These are phyloP conservation scores for Pasiphila rectangulata DNA, from an alignment of 2,888 invertebrate genomes.

Conservation along the genomic window DNA sequence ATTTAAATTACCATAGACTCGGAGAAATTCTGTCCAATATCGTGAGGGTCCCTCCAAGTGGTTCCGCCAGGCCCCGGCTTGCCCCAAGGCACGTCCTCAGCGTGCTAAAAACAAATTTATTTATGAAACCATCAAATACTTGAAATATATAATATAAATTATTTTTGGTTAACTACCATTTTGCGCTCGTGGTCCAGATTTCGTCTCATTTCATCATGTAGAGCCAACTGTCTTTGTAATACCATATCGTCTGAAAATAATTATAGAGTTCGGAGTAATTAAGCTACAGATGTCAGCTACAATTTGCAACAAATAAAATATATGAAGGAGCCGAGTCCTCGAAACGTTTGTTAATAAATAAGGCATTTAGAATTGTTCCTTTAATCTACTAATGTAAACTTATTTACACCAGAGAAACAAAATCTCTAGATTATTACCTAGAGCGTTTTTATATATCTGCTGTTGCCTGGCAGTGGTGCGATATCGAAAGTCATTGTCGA, in stretches of 20 bases:
- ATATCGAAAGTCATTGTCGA: slow-evolving; percentile 87
- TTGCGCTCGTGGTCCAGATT: slow-evolving; percentile 74
- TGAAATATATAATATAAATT: slow-evolving; percentile 29
- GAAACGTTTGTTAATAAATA: no score
- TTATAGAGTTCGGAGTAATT: no score
- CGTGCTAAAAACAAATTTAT: slow-evolving; percentile 53
- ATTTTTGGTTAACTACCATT: no score
- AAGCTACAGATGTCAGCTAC: no score
- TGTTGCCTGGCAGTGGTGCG: slow-evolving; percentile 80
- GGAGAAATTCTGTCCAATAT: slow-evolving; percentile 87
- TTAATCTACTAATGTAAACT: no score
- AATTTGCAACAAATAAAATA: no score
- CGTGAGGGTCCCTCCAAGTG: slow-evolving; percentile 87
- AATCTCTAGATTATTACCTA: slow-evolving; percentile 67
- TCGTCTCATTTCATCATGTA: slow-evolving; percentile 69
- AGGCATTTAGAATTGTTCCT: no score
- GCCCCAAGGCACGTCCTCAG: slow-evolving; percentile 82
- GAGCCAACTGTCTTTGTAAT: slow-evolving; percentile 72
- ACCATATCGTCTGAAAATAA: slow-evolving; percentile 78
- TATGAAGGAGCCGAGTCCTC: no score
- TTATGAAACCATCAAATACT: slow-evolving; percentile 3
- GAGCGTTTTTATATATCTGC: slow-evolving; percentile 78
- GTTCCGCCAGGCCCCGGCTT: slow-evolving; percentile 86
- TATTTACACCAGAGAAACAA: no score
- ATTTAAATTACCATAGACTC: slow-evolving; percentile 86